Evolutionary conservation across 1,140 invertebrate species (phyloP).

Genomic region (Oryctes rhinoceros): DNA sequence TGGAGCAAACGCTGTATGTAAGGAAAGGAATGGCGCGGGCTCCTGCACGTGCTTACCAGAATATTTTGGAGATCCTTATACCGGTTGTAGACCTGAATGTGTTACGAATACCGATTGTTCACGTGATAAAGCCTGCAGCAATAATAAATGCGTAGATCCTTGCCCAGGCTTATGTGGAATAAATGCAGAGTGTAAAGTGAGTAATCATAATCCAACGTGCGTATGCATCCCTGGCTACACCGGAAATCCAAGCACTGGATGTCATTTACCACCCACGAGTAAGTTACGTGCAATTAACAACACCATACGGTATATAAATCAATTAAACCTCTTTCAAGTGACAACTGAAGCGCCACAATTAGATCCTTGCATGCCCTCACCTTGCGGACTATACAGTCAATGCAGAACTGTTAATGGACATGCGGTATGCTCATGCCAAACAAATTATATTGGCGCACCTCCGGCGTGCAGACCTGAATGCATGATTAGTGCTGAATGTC

Average conservation of each 20-base stretch:
- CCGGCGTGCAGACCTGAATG: conserved; percentile 74
- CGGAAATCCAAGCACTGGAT: conserved; percentile 76
- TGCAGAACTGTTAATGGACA: conserved; percentile 69
- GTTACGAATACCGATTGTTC: conserved; percentile 76
- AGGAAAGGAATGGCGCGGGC: conserved; percentile 79
- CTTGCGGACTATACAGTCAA: conserved; percentile 72
- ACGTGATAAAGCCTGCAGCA: conserved; percentile 71
- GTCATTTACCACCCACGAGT: conserved; percentile 67
- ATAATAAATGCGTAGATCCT: conserved; percentile 76
- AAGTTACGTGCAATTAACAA: conserved; percentile 55
- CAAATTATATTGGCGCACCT: conserved; percentile 70
- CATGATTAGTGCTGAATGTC: conserved; percentile 73
- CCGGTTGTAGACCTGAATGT: conserved; percentile 77
- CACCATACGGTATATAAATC: not conserved
- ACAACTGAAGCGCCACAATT: conserved; percentile 57
- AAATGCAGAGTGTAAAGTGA: conserved; percentile 76
- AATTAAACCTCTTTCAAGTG: conserved; percentile 49
- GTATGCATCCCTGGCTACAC: conserved; percentile 74
- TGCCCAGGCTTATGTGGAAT: conserved; percentile 77
- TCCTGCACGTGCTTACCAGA: conserved; percentile 76
- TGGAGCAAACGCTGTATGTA: conserved; percentile 79
- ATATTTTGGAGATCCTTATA: conserved; percentile 79
- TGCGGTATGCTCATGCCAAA: conserved; percentile 73
- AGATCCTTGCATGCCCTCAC: conserved; percentile 72
- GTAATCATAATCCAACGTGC: conserved; percentile 80